Evolutionary conservation across 2,888 invertebrate species (phyloP), one percentile per base, ranked within the genome.

Genomic region (Phania funesta): DNA sequence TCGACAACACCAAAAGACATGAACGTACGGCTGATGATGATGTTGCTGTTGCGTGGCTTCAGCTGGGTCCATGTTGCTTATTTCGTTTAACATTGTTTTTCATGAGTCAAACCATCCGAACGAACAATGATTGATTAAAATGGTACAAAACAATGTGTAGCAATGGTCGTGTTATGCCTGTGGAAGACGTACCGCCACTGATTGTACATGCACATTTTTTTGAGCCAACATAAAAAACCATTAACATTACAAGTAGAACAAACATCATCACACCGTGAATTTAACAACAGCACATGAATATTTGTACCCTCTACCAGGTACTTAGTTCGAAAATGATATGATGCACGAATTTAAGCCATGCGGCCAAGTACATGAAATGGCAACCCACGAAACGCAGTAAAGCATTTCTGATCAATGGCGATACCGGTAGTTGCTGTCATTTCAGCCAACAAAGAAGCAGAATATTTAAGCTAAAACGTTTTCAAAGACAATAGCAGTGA

Each of bases 111-210:
- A 22, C 26, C 64, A 68, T 64, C 44, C 22, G 54, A 70, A n/a
- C n/a, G n/a, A n/a, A 74, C 46, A 75, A 82, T 82, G 82, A 82
- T 82, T 82, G 82, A 82, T 82, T 82, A 78, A 78, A 82, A 65
- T 71, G 65, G 32, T 50, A 52, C 71, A 64, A 60, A 73, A 67
- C 50, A 58, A 58, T 73, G 65, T 79, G 71, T 64, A 46, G 64
- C 44, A 77, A 65, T 11, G 71, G 46, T 65, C 44, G 41, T 38
- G 56, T 38, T 7, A 18, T 62, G 24, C 44, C 41, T 29, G 20
- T 20, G 44, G 11, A 58, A 44, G 54, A 46, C 24, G 38, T 22
- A 16, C 32, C 62, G 41, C 60, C 26, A n/a, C n/a, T n/a, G n/a
- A n/a, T n/a, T n/a, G n/a, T n/a, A n/a, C n/a, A n/a, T n/a, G 48